Evolutionary conservation across 2,113 vertebrate genomes (phyloP).

Genomic region (Cnemophilus loriae): DNA sequence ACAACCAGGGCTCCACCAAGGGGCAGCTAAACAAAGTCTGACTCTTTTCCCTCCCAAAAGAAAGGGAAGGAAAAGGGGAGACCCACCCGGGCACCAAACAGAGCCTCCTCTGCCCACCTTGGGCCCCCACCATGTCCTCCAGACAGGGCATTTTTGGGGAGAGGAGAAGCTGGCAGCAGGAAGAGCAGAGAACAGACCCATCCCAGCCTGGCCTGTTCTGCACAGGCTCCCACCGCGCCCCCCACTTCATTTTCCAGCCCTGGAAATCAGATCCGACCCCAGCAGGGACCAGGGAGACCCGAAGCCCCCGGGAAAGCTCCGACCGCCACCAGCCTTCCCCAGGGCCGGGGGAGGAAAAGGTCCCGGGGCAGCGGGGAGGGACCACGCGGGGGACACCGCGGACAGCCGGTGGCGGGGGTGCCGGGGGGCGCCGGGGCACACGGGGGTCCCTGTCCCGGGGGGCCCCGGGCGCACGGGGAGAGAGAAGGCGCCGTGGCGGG

Average conservation of each 20-base stretch:
- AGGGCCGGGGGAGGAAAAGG: not conserved
- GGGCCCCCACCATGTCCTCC: fast-evolving
- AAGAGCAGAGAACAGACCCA: not conserved
- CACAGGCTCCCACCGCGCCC: not conserved
- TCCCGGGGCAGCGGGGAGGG: not conserved
- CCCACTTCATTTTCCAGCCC: fast-evolving
- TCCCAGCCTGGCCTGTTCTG: not conserved
- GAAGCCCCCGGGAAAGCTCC: not conserved
- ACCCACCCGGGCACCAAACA: fast-evolving
- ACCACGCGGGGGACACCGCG: no score
- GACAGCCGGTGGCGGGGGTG: not conserved
- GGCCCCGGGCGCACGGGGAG: not conserved
- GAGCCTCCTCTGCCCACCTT: not conserved
- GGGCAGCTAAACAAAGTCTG: fast-evolving
- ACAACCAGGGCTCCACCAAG: fast-evolving
- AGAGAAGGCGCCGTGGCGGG: not conserved
- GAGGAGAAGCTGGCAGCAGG: no score
- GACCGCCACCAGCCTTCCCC: not conserved
- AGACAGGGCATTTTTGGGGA: fast-evolving
- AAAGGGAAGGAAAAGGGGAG: not conserved
- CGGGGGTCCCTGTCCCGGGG: not conserved
- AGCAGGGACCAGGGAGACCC: not conserved
- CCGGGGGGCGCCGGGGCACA: not conserved
- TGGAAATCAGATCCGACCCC: not conserved
- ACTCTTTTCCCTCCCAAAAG: fast-evolving